Evolutionary conservation across 2,113 vertebrate species (phyloP).

Genomic region (Chelonoidis abingdonii): DNA sequence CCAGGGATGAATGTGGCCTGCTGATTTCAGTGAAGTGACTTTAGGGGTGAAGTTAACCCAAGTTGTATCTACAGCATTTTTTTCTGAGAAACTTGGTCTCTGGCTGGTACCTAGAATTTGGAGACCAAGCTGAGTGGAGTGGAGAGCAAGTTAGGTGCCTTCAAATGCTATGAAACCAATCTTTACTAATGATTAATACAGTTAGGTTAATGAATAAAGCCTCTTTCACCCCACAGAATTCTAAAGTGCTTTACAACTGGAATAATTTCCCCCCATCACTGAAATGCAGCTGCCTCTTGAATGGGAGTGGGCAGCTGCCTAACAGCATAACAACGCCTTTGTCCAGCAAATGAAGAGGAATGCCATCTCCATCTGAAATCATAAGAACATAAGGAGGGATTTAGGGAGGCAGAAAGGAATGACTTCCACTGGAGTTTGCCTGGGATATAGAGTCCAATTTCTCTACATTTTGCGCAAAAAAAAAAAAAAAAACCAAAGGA

Average conservation of each 20-base stretch:
- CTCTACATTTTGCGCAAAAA: not conserved
- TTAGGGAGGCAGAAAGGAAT: not conserved
- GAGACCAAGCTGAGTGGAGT: rapidly evolving
- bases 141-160: not conserved
- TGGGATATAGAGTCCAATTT: not conserved
- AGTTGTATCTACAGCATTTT: not conserved
- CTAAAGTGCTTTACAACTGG: not conserved
- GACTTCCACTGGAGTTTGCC: constrained; percentile 15
- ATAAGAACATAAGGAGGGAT: not conserved
- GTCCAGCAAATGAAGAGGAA: not conserved
- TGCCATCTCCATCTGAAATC: not conserved
- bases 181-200: not conserved
- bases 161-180: not conserved
- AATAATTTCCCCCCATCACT: not conserved
- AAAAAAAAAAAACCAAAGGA: not conserved
- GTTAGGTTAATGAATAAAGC: not conserved
- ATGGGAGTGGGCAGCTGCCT: not conserved
- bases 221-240: not conserved
- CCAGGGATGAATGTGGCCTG: not conserved
- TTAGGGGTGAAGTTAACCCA: not conserved
- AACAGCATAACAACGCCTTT: not conserved
- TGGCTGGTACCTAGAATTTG: not conserved
- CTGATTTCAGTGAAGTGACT: not conserved
- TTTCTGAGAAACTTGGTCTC: not conserved
- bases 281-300: not conserved